These are phyloP conservation scores for Ceuthmochares aereus DNA, from an alignment of 2,113 vertebrate species.

Conservation along the genomic window DNA sequence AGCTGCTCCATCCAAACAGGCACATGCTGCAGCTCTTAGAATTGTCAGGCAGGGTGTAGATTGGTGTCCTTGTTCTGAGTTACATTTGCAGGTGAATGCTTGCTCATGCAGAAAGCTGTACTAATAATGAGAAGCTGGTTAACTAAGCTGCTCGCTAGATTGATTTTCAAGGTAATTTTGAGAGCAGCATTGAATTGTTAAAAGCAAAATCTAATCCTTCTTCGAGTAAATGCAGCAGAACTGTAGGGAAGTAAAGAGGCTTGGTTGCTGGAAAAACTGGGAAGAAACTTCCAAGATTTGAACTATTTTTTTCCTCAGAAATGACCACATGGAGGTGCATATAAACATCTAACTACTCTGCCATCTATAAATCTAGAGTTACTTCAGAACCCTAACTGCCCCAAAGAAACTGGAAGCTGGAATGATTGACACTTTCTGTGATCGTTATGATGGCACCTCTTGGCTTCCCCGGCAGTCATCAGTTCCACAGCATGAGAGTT, in stretches of 20 bases:
- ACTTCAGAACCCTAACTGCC: not conserved
- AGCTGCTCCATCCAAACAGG: not conserved
- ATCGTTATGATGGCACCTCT: slow-evolving; percentile 52
- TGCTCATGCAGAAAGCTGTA: not conserved
- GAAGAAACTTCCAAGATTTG: not conserved
- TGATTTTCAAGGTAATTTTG: not conserved
- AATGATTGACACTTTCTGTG: slow-evolving; percentile 37
- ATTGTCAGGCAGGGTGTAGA: not conserved
- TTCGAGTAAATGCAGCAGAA: not conserved
- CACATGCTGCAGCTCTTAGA: not conserved
- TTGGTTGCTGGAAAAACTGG: not conserved
- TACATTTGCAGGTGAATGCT: not conserved
- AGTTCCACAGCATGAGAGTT: not conserved
- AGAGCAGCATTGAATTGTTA: not conserved
- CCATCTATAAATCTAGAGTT: not conserved
- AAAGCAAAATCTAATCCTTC: not conserved
- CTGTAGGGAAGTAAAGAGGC: not conserved
- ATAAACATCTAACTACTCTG: not conserved
- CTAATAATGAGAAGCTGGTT: not conserved
- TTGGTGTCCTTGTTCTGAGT: not conserved
- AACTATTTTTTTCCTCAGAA: not conserved
- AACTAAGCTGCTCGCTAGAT: not conserved
- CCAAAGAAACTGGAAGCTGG: not conserved
- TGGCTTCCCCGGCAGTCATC: slow-evolving; percentile 30
- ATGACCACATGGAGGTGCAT: not conserved